A percentile compares a stretch with the other conserved stretches of the same genome.
Conservation (phyloP, 2,797 vertebrate species). For the Pseudocheirus occidentalis region DNA sequence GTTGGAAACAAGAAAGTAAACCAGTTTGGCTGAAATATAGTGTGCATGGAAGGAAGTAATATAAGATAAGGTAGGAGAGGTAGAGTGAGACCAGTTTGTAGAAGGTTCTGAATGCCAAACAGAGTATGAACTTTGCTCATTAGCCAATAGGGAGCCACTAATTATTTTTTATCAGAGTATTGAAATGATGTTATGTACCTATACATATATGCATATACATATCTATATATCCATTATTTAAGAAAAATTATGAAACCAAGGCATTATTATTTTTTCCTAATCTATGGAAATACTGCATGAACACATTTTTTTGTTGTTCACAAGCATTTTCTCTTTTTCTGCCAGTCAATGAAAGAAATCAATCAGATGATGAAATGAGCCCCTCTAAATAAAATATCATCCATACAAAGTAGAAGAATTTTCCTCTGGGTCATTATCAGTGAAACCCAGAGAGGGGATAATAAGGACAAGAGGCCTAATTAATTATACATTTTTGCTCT, state of each 20-base stretch:
- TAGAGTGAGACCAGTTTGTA: no score
- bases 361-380: slow-evolving; percentile 77
- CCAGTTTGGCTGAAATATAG: neutral
- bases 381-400: slow-evolving; percentile 86
- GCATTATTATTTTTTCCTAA: slow-evolving; percentile 14
- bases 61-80: no score
- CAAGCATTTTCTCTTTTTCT: slow-evolving; percentile 62
- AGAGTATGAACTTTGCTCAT: neutral
- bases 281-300: slow-evolving; percentile 59
- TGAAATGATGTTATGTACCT: neutral
- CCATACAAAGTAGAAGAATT: slow-evolving; percentile 82
- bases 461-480: slow-evolving; percentile 85
- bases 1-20: neutral
- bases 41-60: no score
- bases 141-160: neutral
- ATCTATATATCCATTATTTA: neutral
- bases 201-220: neutral
- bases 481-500: slow-evolving; percentile 86
- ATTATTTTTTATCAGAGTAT: neutral
- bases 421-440: slow-evolving; percentile 87
- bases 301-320: slow-evolving; percentile 56
- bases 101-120: neutral
- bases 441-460: slow-evolving; percentile 83
- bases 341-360: slow-evolving; percentile 60
- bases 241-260: neutral